Base-by-base conservation (phyloP, 2,113 vertebrate genomes). In the Tympanuchus pallidicinctus region DNA sequence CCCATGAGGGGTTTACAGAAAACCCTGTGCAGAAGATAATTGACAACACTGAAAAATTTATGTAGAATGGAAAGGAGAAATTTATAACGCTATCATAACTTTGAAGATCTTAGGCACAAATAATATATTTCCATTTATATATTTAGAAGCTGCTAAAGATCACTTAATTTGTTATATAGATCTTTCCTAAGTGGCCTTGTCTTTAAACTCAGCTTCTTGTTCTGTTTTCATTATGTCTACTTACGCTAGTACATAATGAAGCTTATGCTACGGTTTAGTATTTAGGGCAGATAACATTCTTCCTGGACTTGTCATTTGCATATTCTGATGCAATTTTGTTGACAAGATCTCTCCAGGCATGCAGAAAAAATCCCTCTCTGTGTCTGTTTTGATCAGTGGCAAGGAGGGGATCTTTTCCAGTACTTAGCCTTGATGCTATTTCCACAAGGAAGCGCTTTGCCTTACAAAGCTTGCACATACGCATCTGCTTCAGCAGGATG, bases 281-380 rank as follows among this genome's bases (percentile, higher is more conserved):
- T 75, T 61, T 88, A 75, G 65, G 57, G 69, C 63, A 90, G 91
- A 72, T 48, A 72, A 77, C 59, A 67, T 90, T 94, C 57, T 74
- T 90, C 69, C 69, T 40, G 20, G 69, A 48, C 85, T 72, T 82
- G 75, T 59, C 56, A 63, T 89, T 82, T 88, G 57, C 74, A 66
- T 93, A 77, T 73, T 70, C 86, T 91, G 89, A 76, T 84, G 72
- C 78, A 88, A 75, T 94, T 91, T 69, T 86, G 69, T 92, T 94
- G 93, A 88, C 88, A 72, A 69, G 79, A 48, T 86, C 82, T 75
- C 92, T 92, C 60, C 79, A 94, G 82, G 79, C 93, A 65, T 47
- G 38, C 50, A 59, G 64, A 2, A 12, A 56, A 52, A 86, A 64
- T 83, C 36, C 30, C 0, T 6, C 60, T 61, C 60, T 34, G 4